Base-by-base conservation (phyloP, 2,113 vertebrate species). In the Tetrao urogallus region DNA sequence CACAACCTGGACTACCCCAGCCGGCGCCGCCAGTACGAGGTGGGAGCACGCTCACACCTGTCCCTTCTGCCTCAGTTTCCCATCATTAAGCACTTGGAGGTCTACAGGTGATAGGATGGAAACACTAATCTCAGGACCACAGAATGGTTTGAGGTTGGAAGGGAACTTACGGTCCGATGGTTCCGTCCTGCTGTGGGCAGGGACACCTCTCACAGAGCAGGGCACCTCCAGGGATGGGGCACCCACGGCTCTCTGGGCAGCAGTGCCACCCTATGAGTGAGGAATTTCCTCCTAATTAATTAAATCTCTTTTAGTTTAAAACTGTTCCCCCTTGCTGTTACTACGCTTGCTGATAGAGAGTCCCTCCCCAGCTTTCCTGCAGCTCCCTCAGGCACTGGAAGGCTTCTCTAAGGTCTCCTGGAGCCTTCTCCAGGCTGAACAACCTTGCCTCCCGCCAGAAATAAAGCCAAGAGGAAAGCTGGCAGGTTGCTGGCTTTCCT, bases 11-110 rank as follows among this genome's bases (percentile, higher is more conserved):
- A 99, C 97, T 99, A 99, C 94, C 98, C 98, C 1, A 98, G 98
- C 82, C 99, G 99, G 69, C 98, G 98, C 89, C 98, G 98, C 94
- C 99, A 99, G 96, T 99, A 99, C 0, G 99, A 99, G 99, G 99
- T 98, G 94, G 4, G 94, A 21, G 20, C 1, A 2, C 0, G 0
- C 36, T 57, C 3, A 0, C 11, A 27, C 60, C 24, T 4, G 0
- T 11, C 28, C 75, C 25, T 69, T 42, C 15, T 60, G 87, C 72
- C 85, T 83, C 91, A 5, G 52, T 36, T 57, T 89, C 38, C 56
- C 42, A 4, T 17, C 3, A 2, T 1, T 34, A 73, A 65, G 43
- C 1, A 1, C 43, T 75, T 47, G 13, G 86, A 42, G 89, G 27
- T 28, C 15, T 57, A 7, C 32, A 64, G 76, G 8, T 52, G 72